Evolutionary conservation across 2,888 invertebrate genomes (phyloP), one percentile per base, ranked within the genome.

Genomic region (Neoaliturus tenellus): DNA sequence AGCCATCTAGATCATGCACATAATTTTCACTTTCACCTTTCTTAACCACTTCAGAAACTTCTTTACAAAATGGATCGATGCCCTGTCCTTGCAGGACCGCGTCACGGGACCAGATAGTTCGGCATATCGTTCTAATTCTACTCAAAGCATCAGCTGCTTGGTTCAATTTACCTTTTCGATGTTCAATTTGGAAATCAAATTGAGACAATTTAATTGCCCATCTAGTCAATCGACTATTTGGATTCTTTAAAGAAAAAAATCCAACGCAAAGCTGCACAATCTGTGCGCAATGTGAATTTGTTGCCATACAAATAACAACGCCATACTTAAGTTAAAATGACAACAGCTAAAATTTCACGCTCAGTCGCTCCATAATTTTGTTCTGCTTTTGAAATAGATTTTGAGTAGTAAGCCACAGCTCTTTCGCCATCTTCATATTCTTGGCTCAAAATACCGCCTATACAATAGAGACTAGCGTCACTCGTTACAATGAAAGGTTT

Each of bases 361-460:
- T 87, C 85, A 5, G n/a, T n/a, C n/a, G n/a, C n/a, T n/a, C n/a
- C n/a, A n/a, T n/a, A n/a, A n/a, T n/a, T n/a, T n/a, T n/a, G n/a
- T 82, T 85, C 85, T 0, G 83, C 35, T 4, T 35, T 44, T n/a
- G 75, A 85, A 12, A 85, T 41, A 17, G 81, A 35, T 39, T 86
- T 48, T 14, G 85, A 85, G 8, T 86, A 84, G 55, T 85, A 88
- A 23, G 86, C 86, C 2, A 88, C 55, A 4, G 86, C 84, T 5
- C 62, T 58, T n/a, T 82, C 82, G 23, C 78, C 78, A 28, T 51
- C 82, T 17, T 51, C 58, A 23, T 69, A 23, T 25, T 62, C 25
- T 41, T 84, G 82, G 25, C 51, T 62, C 20, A 84, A 62, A 39
- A 71, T 51, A 14, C 55, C 81, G n/a, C 83, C 83, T 23, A 83